phyloP scores from a whole-genome alignment of 2,888 invertebrate genomes.

The Synergus itoensis region DNA sequence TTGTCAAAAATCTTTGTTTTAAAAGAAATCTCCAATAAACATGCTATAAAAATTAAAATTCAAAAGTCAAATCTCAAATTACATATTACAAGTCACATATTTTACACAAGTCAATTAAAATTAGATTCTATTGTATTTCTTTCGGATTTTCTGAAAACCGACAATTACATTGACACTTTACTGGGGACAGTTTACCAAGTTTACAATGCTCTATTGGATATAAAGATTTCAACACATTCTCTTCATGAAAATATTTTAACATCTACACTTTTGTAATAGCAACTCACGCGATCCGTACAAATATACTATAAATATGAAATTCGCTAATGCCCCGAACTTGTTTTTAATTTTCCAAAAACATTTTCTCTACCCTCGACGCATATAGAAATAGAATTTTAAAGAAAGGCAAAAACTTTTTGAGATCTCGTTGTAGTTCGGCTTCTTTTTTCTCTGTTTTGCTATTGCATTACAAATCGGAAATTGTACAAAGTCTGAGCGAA shows the following conservation, averaged over 20 bases:
- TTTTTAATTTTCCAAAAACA: conserved; percentile 49
- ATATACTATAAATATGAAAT: conserved; percentile 68
- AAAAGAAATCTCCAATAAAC: background rate
- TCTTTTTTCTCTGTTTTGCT: conserved; percentile 41
- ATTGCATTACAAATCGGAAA: conserved; percentile 51
- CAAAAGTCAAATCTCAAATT: background rate
- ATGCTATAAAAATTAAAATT: background rate
- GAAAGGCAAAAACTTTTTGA: conserved; percentile 58
- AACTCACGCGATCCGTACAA: conserved; percentile 65
- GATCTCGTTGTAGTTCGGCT: conserved; percentile 57
- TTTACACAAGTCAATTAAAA: conserved; percentile 1
- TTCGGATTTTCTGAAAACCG: conserved; percentile 32
- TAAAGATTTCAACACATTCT: conserved; percentile 31
- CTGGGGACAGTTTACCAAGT: conserved; percentile 15
- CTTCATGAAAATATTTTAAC: background rate
- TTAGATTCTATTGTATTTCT: conserved; percentile 23
- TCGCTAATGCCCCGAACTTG: conserved; percentile 65
- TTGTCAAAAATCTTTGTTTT: conserved; percentile 2
- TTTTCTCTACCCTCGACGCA: conserved; percentile 46
- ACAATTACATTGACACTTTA: conserved; percentile 28
- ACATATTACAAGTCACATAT: background rate
- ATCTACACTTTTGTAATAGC: conserved; percentile 49
- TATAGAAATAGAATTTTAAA: conserved; percentile 54
- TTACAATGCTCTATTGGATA: conserved; percentile 18
- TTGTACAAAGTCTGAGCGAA: conserved; percentile 57